phyloP scores from a whole-genome alignment of 2,797 vertebrate genomes.

The Leptodactylus fallax region DNA sequence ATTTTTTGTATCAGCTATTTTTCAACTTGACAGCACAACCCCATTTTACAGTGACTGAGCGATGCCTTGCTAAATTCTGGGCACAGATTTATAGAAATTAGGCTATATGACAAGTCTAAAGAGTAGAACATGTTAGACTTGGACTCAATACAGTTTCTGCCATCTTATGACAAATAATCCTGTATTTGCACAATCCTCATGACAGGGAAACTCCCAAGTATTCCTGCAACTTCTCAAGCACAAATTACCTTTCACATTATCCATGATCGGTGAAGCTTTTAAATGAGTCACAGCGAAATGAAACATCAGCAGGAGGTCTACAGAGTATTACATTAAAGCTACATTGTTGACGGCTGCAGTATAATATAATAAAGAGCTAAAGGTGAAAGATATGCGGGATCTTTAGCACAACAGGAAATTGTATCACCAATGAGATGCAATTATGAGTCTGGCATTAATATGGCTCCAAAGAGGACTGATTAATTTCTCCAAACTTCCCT shows the following conservation, averaged over 20 bases:
- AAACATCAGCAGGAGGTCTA: constrained; percentile 41
- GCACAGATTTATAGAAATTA: not conserved
- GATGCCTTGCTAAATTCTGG: not conserved
- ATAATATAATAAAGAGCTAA: constrained; percentile 32
- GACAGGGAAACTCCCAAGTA: constrained; percentile 49
- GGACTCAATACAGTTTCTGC: constrained; percentile 1
- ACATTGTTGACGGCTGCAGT: constrained; percentile 31
- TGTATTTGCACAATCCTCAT: constrained; percentile 38
- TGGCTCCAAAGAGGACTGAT: constrained; percentile 26
- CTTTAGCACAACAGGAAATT: constrained; percentile 31
- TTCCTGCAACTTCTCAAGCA: constrained; percentile 48
- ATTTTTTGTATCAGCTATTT: not conserved
- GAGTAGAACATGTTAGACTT: not conserved
- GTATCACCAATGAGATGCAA: constrained; percentile 41
- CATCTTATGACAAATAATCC: constrained; percentile 36
- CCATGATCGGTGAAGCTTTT: constrained; percentile 33
- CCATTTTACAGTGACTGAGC: constrained; percentile 17
- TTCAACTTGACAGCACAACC: not conserved
- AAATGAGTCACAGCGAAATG: constrained; percentile 45
- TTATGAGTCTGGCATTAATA: constrained; percentile 40
- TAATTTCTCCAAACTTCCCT: constrained; percentile 26
- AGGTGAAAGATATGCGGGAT: constrained; percentile 47
- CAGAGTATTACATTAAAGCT: constrained; percentile 22
- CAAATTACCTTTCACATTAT: constrained; percentile 54
- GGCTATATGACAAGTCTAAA: not conserved